Conservation (phyloP, 2,797 vertebrate genomes). For the Margarornis squamiger region DNA sequence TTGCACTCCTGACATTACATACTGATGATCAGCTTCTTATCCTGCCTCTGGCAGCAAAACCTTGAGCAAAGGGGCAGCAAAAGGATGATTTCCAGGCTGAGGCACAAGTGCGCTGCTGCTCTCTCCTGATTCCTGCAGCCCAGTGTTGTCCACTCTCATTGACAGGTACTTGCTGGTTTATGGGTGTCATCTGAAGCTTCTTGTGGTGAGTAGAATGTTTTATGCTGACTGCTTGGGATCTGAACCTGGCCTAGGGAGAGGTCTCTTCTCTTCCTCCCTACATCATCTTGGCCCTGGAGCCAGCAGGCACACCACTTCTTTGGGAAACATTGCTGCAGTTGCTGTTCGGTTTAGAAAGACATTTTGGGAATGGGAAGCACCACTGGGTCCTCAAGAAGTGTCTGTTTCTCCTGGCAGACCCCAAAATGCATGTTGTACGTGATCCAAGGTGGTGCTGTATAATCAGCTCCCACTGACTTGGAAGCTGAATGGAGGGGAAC, state of each 20-base stretch:
- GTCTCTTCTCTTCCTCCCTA: not conserved
- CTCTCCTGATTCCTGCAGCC: not conserved
- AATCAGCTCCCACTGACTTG: not conserved
- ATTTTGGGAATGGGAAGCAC: not conserved
- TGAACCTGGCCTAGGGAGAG: not conserved
- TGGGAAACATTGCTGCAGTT: not conserved
- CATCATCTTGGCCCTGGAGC: not conserved
- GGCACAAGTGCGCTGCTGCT: not conserved
- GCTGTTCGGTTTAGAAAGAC: not conserved
- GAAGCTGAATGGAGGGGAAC: not conserved
- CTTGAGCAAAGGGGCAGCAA: not conserved
- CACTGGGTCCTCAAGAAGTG: not conserved
- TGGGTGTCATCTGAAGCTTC: not conserved
- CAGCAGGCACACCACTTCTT: not conserved
- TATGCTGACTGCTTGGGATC: not conserved
- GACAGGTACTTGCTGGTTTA: not conserved
- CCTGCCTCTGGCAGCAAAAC: not conserved
- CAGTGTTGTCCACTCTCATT: fast-evolving
- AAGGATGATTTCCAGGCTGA: not conserved
- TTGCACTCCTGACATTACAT: not conserved
- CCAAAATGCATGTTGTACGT: not conserved
- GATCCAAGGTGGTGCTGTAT: not conserved
- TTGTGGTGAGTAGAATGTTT: not conserved
- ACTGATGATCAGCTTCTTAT: not conserved
- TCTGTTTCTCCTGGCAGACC: not conserved